Evolutionary conservation across 2,888 invertebrate genomes (phyloP).

Genomic region (Melangyna quadrimaculata): DNA sequence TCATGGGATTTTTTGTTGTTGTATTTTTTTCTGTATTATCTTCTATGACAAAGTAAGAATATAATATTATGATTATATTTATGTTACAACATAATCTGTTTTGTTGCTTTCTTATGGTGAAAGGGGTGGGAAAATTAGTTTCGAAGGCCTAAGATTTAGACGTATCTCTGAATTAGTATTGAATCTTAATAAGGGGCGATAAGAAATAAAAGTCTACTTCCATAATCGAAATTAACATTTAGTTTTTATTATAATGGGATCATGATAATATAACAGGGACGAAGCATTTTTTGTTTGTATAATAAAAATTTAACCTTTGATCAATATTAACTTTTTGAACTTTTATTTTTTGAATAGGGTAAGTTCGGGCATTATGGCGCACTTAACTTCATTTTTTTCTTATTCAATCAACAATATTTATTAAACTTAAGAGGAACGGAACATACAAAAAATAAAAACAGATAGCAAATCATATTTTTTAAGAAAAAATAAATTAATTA

Average conservation of each 20-base stretch:
- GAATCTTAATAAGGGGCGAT: neutral
- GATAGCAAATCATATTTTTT: too few species aligned
- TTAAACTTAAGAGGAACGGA: too few species aligned
- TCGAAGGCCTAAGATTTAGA: neutral
- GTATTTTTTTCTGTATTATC: neutral
- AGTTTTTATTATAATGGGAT: neutral
- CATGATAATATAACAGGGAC: neutral
- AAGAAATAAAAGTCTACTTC: neutral
- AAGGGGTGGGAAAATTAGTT: neutral
- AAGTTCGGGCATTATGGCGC: too few species aligned
- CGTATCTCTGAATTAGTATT: neutral
- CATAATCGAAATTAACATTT: neutral
- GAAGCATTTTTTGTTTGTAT: neutral
- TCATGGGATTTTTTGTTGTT: neutral
- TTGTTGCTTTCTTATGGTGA: neutral
- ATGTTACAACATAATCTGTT: neutral
- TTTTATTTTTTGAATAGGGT: neutral
- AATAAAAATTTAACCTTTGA: neutral
- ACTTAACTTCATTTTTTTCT: too few species aligned
- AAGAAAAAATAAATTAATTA: too few species aligned
- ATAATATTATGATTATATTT: neutral
- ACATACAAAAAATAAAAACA: too few species aligned
- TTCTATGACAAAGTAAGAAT: neutral
- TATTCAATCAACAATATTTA: too few species aligned
- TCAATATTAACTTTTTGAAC: neutral